phyloP scores from a whole-genome alignment of 2,113 vertebrate genomes.

The Larimichthys crocea region DNA sequence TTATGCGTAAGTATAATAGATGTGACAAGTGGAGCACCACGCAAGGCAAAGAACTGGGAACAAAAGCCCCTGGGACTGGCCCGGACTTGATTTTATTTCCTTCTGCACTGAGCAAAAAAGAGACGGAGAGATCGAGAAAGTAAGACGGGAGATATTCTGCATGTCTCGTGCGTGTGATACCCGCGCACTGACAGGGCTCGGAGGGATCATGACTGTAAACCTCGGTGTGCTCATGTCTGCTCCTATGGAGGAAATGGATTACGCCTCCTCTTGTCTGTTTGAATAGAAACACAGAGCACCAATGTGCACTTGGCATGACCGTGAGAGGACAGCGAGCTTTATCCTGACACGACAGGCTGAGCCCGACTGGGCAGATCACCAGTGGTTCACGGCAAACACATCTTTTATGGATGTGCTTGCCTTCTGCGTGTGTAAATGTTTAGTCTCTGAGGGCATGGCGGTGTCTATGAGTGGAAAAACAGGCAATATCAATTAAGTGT shows the following conservation, averaged over 20 bases:
- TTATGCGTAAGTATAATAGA: slow-evolving; percentile 49
- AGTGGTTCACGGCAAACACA: slow-evolving; percentile 55
- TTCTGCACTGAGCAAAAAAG: slow-evolving; percentile 11
- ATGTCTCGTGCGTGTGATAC: slow-evolving; percentile 48
- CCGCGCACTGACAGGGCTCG: slow-evolving; percentile 26
- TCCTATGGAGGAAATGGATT: slow-evolving; percentile 69
- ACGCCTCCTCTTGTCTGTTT: slow-evolving; percentile 58
- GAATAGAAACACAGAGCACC: slow-evolving; percentile 52
- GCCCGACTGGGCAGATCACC: slow-evolving; percentile 58
- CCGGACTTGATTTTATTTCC: slow-evolving; percentile 54
- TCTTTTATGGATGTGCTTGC: slow-evolving; percentile 64
- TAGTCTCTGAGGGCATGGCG: slow-evolving; percentile 52
- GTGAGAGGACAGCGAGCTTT: slow-evolving; percentile 53
- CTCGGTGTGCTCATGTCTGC: slow-evolving; percentile 66
- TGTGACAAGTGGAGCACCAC: slow-evolving; percentile 56
- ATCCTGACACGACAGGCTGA: slow-evolving; percentile 55
- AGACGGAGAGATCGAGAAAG: slow-evolving; percentile 19
- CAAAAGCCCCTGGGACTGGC: slow-evolving; percentile 50
- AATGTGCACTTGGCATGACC: slow-evolving; percentile 65
- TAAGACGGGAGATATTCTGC: slow-evolving; percentile 45
- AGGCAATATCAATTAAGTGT: slow-evolving; percentile 46
- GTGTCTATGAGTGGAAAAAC: slow-evolving; percentile 42
- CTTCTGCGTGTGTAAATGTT: slow-evolving; percentile 65
- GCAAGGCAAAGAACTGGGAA: slow-evolving; percentile 39
- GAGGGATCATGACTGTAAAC: slow-evolving; percentile 72